These are phyloP conservation scores for Elephas maximus DNA, from an alignment of 2,113 vertebrate species.

Conservation along the genomic window DNA sequence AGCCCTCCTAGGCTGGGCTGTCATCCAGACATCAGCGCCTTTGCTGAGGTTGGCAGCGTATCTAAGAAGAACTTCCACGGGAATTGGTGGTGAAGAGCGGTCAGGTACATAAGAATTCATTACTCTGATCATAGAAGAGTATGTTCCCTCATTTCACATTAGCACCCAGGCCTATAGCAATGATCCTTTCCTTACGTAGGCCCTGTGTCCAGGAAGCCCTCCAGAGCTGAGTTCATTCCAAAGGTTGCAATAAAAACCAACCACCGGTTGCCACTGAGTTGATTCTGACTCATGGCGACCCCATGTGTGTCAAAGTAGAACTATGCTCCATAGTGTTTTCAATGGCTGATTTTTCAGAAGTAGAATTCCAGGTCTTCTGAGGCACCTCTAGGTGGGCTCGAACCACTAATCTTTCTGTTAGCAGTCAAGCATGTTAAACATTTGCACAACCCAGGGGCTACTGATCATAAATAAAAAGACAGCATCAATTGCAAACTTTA, in stretches of 20 bases:
- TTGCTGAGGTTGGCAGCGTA: fast-evolving
- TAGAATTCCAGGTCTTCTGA: neutral
- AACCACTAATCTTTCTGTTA: neutral
- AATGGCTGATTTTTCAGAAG: neutral
- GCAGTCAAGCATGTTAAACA: neutral
- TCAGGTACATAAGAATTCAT: neutral
- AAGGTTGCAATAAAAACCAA: neutral
- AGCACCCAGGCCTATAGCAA: too few relatives aligned
- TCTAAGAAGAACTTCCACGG: neutral
- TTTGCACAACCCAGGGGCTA: neutral
- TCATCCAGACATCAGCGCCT: fast-evolving
- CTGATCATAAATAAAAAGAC: neutral
- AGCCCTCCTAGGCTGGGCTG: neutral
- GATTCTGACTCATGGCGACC: neutral
- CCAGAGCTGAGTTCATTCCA: neutral
- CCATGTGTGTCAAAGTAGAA: neutral
- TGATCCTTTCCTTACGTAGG: neutral
- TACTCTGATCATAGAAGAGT: fast-evolving
- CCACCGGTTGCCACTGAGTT: neutral
- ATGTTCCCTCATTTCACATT: neutral
- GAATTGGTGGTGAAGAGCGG: neutral
- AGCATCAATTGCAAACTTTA: fast-evolving
- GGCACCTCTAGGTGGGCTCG: neutral
- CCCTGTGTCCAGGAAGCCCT: neutral
- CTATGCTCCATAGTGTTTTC: neutral